Evolutionary conservation across 2,113 vertebrate genomes (phyloP).

Genomic region (Lipotes vexillifer): DNA sequence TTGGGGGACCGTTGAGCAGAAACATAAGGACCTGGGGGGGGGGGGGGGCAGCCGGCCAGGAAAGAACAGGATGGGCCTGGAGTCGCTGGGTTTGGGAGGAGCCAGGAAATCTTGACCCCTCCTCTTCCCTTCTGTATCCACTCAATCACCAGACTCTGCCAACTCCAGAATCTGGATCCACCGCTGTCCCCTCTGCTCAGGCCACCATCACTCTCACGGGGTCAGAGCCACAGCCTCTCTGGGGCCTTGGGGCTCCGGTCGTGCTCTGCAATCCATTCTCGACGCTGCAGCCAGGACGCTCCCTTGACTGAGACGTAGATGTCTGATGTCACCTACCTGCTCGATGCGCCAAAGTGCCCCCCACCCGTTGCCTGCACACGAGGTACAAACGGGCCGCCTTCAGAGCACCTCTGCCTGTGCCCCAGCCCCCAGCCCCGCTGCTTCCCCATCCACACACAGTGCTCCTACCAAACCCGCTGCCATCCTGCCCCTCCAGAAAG

Average conservation of each 20-base stretch:
- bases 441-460: neutral
- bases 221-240: neutral
- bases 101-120: neutral
- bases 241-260: neutral
- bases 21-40: fast-evolving
- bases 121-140: neutral
- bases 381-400: neutral
- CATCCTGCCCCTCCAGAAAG: neutral
- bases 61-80: neutral
- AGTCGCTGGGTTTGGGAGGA: neutral
- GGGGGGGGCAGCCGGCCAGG: neutral
- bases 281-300: neutral
- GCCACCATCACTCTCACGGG: fast-evolving
- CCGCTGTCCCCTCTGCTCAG: neutral
- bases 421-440: neutral
- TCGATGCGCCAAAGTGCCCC: neutral
- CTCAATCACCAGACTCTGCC: neutral
- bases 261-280: neutral
- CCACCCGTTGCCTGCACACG: neutral
- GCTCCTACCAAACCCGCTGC: neutral
- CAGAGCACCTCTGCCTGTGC: neutral
- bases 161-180: neutral
- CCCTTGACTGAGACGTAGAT: neutral
- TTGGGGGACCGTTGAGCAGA: neutral
- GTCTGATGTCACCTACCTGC: neutral